phyloP scores from a whole-genome alignment of 1,140 invertebrate species.

The Oedothorax gibbosus region DNA sequence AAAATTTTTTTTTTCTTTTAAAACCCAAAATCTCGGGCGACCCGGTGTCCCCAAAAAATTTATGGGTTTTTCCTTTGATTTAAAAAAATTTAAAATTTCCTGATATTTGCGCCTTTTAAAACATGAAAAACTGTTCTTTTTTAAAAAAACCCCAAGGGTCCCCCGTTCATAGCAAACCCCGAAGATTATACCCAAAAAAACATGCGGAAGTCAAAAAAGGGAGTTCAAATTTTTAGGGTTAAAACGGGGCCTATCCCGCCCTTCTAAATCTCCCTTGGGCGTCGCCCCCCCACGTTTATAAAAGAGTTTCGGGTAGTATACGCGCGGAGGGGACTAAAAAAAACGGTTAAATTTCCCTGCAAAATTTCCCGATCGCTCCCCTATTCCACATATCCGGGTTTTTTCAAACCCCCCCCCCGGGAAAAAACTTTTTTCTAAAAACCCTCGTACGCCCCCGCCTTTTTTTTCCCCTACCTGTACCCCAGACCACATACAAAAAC shows the following conservation, averaged over 20 bases:
- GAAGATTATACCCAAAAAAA: too few relatives aligned
- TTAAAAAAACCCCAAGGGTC: too few relatives aligned
- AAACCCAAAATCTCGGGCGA: too few relatives aligned
- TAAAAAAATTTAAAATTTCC: too few relatives aligned
- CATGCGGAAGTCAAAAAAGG: too few relatives aligned
- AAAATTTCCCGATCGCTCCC: not conserved
- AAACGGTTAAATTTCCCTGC: not conserved
- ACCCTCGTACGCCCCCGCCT: not conserved
- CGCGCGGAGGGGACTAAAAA: not conserved
- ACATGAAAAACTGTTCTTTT: too few relatives aligned
- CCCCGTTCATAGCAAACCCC: too few relatives aligned
- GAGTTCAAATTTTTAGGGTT: too few relatives aligned
- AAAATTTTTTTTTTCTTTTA: too few relatives aligned
- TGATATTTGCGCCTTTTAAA: too few relatives aligned
- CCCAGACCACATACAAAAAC: not conserved
- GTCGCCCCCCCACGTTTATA: not conserved
- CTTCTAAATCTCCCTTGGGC: not conserved
- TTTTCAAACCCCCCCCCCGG: not conserved
- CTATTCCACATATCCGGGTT: slow-evolving; percentile 15
- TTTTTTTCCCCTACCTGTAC: not conserved
- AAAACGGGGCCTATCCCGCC: not conserved
- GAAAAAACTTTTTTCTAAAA: slow-evolving; percentile 12
- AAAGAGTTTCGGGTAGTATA: not conserved
- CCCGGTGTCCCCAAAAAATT: too few relatives aligned
- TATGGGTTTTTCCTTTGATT: too few relatives aligned